Percentiles rank a stretch among this genome's conserved stretches.
phyloP scores from a whole-genome alignment of 2,888 invertebrate genomes.

The Congeria kusceri region DNA sequence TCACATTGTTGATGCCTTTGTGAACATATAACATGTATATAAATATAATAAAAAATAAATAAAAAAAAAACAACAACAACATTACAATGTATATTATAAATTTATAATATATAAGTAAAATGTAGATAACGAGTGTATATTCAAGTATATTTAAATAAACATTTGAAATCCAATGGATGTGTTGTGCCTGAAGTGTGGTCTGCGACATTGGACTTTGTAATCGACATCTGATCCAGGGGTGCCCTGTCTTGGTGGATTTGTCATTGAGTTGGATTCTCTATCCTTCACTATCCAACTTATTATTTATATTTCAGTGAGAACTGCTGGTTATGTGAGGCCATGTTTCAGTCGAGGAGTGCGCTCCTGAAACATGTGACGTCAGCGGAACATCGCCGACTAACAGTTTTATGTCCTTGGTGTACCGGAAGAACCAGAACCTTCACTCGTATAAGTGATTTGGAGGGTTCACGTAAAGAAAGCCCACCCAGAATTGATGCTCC shows the following conservation, averaged over 20 bases:
- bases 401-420: slow-evolving; percentile 32
- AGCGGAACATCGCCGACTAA: background rate
- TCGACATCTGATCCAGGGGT: too few species aligned
- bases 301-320: slow-evolving; percentile 19
- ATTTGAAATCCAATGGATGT: too few species aligned
- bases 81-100: background rate
- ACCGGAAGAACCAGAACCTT: slow-evolving; percentile 11
- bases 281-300: background rate
- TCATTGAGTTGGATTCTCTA: background rate
- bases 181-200: too few species aligned
- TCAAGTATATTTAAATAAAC: background rate
- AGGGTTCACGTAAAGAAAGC: slow-evolving; percentile 12
- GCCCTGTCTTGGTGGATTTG: too few species aligned
- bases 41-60: too few species aligned
- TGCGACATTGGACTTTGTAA: too few species aligned
- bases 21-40: too few species aligned
- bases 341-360: background rate
- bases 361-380: slow-evolving; percentile 9
- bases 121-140: too few species aligned
- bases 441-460: slow-evolving; percentile 27
- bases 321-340: slow-evolving; percentile 18
- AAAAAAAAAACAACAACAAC: background rate
- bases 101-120: background rate
- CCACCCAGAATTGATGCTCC: background rate
- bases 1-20: too few species aligned